phyloP scores from a whole-genome alignment of 64 coral and sea anemone species.

The Trachythela sp. region DNA sequence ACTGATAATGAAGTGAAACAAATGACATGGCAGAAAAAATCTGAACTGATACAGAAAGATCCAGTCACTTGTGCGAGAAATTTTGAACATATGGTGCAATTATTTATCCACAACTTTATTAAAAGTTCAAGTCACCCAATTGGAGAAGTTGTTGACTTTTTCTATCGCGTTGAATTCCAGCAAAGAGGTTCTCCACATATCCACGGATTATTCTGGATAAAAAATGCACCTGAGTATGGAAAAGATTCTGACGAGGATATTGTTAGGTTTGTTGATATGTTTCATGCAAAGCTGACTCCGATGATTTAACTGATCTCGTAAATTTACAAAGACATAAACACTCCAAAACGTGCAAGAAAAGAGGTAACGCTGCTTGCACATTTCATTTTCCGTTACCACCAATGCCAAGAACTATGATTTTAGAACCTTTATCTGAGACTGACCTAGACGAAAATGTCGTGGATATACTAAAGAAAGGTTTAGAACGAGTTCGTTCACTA shows the following conservation, averaged over 20 bases:
- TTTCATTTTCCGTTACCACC: background rate
- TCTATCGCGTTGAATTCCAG: background rate
- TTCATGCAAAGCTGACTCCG: background rate
- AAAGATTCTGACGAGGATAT: background rate
- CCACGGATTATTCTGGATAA: background rate
- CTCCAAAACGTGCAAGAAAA: background rate
- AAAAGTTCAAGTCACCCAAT: background rate
- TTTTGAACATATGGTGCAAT: background rate
- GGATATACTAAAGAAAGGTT: background rate
- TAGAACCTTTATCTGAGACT: background rate
- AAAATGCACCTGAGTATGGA: background rate
- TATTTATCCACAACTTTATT: background rate
- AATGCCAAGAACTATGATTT: background rate
- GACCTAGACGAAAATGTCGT: background rate
- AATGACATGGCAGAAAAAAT: background rate
- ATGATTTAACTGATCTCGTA: background rate
- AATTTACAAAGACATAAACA: background rate
- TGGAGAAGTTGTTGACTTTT: background rate
- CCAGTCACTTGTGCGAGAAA: background rate
- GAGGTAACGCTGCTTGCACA: background rate
- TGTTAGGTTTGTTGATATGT: background rate
- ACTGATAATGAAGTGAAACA: background rate
- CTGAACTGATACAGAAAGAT: too few species aligned
- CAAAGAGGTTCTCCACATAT: constrained; percentile 6
- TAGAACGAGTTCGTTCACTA: background rate